Percentiles rank a stretch among this genome's conserved stretches.
Evolutionary conservation across 2,888 invertebrate genomes (phyloP).

Genomic region (Eudemis profundana): DNA sequence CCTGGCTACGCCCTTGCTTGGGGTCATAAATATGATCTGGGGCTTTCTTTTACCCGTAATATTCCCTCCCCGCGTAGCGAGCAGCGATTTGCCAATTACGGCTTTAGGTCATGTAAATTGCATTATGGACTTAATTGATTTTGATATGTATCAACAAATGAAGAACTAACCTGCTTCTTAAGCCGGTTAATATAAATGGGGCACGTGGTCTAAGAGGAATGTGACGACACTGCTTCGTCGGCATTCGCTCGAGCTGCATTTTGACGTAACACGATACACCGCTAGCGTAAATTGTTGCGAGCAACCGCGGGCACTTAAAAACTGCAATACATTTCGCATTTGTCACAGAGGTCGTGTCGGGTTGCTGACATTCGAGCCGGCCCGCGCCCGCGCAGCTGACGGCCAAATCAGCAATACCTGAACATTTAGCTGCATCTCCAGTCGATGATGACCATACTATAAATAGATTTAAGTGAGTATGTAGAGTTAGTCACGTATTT

Average conservation of each 20-base stretch:
- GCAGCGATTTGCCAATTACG: no score
- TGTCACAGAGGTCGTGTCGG: constrained; percentile 73
- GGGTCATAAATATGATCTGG: no score
- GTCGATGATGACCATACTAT: no score
- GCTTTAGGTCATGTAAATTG: no score
- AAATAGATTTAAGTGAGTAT: no score
- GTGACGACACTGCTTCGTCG: constrained; percentile 13
- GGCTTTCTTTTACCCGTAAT: no score
- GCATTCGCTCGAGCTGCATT: constrained; percentile 30
- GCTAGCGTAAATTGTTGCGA: constrained; percentile 33
- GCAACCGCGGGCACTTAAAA: constrained; percentile 31
- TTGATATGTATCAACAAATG: no score
- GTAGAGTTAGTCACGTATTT: no score
- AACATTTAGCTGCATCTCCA: background rate
- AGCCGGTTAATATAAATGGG: background rate
- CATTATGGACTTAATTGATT: no score
- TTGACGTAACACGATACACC: constrained; percentile 31
- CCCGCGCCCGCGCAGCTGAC: constrained; percentile 60
- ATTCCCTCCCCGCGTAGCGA: no score
- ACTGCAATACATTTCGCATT: constrained; percentile 73
- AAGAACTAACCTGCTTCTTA: background rate
- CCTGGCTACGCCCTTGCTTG: no score
- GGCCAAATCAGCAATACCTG: constrained; percentile 48
- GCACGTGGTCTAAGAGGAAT: constrained; percentile 38
- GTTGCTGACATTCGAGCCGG: constrained; percentile 72